Conservation (phyloP, 2,113 vertebrate genomes). For the Arizona elegans region DNA sequence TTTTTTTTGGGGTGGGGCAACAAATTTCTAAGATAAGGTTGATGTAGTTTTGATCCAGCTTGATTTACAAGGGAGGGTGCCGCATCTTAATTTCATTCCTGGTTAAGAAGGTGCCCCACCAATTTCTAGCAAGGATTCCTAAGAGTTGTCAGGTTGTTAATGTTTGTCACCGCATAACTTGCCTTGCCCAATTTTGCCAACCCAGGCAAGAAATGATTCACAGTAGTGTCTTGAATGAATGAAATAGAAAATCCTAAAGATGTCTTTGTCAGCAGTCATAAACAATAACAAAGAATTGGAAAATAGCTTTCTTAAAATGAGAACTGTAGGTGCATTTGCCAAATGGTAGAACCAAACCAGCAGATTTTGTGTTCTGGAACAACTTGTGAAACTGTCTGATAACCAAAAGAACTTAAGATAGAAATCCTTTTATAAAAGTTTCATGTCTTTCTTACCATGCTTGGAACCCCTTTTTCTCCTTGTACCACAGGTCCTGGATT, state of each 20-base stretch:
- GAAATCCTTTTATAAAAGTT: background rate
- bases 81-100: background rate
- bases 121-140: background rate
- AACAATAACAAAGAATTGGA: background rate
- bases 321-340: background rate
- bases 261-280: background rate
- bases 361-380: background rate
- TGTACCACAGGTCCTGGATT: slow-evolving; percentile 85
- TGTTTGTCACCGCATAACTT: background rate
- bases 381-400: background rate
- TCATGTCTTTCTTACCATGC: background rate
- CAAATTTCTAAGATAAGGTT: background rate
- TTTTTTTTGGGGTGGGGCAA: background rate
- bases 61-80: background rate
- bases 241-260: background rate
- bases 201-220: background rate
- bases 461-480: background rate
- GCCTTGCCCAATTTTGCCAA: background rate
- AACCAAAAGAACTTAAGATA: background rate
- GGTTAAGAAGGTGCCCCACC: background rate
- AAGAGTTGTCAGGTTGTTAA: background rate
- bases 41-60: background rate
- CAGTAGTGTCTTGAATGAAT: background rate
- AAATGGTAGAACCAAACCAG: background rate
- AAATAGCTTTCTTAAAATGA: background rate